phyloP scores from a whole-genome alignment of 2,888 invertebrate species.

The Crepidodera aurea region DNA sequence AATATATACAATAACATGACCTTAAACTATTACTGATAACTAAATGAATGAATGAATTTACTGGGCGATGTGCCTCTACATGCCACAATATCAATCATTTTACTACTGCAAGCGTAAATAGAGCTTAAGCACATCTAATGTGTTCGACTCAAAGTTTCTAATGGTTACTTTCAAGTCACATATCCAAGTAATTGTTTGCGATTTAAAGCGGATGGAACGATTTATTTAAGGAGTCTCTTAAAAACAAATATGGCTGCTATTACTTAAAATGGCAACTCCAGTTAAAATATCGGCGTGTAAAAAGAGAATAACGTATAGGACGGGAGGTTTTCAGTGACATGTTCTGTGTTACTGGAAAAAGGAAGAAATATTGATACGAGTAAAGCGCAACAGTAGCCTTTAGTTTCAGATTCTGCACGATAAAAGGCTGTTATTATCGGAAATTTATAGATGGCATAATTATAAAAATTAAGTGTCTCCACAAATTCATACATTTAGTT shows the following conservation, averaged over 20 bases:
- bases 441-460: neutral
- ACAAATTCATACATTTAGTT: too few species aligned
- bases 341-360: neutral
- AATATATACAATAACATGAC: too few species aligned
- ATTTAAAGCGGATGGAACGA: conserved; percentile 2
- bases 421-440: neutral
- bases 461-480: too few species aligned
- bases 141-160: neutral
- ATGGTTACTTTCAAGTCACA: conserved; percentile 13
- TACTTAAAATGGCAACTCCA: conserved; percentile 15
- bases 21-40: too few species aligned
- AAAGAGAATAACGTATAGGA: neutral
- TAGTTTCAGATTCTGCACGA: neutral
- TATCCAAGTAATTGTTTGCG: conserved; percentile 16
- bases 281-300: conserved; percentile 15
- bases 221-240: conserved; percentile 17
- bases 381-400: neutral
- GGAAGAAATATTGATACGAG: conserved; percentile 1
- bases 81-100: too few species aligned
- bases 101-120: neutral
- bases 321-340: neutral
- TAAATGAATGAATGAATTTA: too few species aligned
- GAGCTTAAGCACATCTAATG: neutral
- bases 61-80: too few species aligned
- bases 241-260: conserved; percentile 21